These are phyloP conservation scores for Poecile atricapillus DNA, from an alignment of 2,113 vertebrate genomes.

Conservation along the genomic window DNA sequence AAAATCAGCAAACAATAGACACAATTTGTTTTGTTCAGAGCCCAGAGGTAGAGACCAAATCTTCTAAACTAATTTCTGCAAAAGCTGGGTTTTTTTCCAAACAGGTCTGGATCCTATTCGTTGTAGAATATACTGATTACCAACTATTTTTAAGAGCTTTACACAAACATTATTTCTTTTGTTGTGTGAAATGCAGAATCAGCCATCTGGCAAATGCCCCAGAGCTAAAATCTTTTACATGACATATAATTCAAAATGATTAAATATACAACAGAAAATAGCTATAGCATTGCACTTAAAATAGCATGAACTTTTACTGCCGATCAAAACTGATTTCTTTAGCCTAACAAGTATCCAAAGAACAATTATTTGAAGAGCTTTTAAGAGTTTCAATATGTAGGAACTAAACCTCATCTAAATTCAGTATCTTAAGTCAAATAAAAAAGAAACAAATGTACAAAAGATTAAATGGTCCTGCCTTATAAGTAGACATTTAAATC, in stretches of 20 bases:
- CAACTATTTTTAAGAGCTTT: conserved; percentile 75
- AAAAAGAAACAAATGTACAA: conserved; percentile 54
- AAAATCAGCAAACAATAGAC: conserved; percentile 64
- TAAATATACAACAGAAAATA: conserved; percentile 74
- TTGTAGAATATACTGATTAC: conserved; percentile 75
- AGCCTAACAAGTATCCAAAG: conserved; percentile 63
- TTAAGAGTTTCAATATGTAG: conserved; percentile 67
- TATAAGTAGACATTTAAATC: conserved; percentile 61
- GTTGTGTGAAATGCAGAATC: conserved; percentile 71
- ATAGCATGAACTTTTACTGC: conserved; percentile 66
- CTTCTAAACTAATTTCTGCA: conserved; percentile 67
- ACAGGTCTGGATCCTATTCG: conserved; percentile 71
- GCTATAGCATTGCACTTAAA: conserved; percentile 68
- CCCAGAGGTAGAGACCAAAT: conserved; percentile 64
- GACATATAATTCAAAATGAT: conserved; percentile 76
- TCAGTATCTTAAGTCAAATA: conserved; percentile 59
- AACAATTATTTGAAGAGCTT: conserved; percentile 67
- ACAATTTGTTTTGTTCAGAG: conserved; percentile 67
- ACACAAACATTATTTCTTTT: conserved; percentile 76
- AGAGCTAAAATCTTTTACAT: conserved; percentile 75
- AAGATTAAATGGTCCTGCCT: conserved; percentile 42
- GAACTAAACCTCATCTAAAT: conserved; percentile 61
- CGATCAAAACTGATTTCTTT: conserved; percentile 68
- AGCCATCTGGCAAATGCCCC: conserved; percentile 75
- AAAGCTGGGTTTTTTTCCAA: conserved; percentile 48